Conservation (phyloP, 53 echinoderm and acorn worm species). For the Actinopyga echinites region DNA sequence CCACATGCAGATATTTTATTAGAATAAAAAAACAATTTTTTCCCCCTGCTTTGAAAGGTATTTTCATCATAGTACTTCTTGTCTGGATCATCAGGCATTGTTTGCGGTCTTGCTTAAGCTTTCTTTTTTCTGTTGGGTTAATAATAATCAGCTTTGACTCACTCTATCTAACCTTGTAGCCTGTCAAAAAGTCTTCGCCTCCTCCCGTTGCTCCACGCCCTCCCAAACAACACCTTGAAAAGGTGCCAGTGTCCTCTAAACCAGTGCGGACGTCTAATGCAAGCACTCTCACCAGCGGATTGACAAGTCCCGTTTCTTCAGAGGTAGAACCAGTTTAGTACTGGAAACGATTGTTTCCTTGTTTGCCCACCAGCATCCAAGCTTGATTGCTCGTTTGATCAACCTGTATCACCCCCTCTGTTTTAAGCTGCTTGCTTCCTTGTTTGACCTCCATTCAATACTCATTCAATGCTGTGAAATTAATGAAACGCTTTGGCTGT, state of each 20-base stretch:
- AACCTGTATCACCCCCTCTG: too few relatives aligned
- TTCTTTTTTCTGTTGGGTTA: too few relatives aligned
- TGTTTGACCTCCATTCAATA: too few relatives aligned
- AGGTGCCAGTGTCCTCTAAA: slow-evolving; percentile 49
- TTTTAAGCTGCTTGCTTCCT: too few relatives aligned
- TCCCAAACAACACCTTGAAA: slow-evolving; percentile 46
- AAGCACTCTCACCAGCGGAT: slow-evolving; percentile 74
- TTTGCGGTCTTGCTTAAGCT: neutral
- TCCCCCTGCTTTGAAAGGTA: too few relatives aligned
- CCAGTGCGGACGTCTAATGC: slow-evolving; percentile 59
- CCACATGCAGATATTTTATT: too few relatives aligned
- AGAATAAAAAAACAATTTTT: too few relatives aligned
- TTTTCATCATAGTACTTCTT: too few relatives aligned
- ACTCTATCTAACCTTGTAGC: slow-evolving; percentile 53
- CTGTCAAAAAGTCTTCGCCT: slow-evolving; percentile 74
- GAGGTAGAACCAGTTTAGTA: slow-evolving; percentile 67
- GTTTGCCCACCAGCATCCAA: too few relatives aligned
- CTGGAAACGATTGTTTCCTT: neutral
- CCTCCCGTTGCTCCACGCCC: slow-evolving; percentile 89
- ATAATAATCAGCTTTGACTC: neutral
- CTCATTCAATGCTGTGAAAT: too few relatives aligned
- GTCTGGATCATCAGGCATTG: neutral
- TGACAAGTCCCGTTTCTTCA: slow-evolving; percentile 83
- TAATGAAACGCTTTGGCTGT: too few relatives aligned
- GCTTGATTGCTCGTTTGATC: too few relatives aligned